A percentile compares a stretch with the other conserved stretches of the same genome.
phyloP scores from a whole-genome alignment of 2,888 invertebrate species.

The Chironomus tentans region DNA sequence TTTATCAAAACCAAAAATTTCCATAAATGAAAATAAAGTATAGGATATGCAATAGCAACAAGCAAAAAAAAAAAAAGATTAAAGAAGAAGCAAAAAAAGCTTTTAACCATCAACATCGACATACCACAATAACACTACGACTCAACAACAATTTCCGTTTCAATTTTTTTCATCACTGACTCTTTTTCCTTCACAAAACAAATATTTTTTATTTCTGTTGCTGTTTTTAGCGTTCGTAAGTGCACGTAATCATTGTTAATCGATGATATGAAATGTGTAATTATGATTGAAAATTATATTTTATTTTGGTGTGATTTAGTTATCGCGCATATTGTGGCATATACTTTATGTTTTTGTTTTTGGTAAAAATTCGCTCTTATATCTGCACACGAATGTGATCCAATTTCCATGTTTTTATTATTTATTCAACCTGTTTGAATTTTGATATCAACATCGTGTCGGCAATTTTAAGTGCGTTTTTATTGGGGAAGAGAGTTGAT shows the following conservation, averaged over 20 bases:
- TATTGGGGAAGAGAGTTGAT: too few relatives aligned
- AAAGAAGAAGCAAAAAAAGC: neutral
- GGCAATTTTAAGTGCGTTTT: neutral
- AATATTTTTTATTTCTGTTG: neutral
- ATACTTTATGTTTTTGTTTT: too few relatives aligned
- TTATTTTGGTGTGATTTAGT: too few relatives aligned
- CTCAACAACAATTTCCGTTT: conserved; percentile 15
- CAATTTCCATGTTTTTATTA: conserved; percentile 1
- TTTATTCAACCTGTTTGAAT: neutral
- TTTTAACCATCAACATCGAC: conserved; percentile 5
- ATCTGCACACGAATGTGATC: conserved; percentile 1
- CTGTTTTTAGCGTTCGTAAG: conserved; percentile 8
- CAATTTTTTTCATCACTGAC: neutral
- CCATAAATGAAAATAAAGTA: neutral
- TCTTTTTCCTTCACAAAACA: neutral
- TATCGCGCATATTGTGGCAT: too few relatives aligned
- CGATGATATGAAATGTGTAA: conserved; percentile 11
- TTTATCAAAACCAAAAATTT: too few relatives aligned
- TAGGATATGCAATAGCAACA: conserved; percentile 3
- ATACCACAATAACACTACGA: neutral
- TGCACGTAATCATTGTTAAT: neutral
- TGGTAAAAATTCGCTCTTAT: neutral
- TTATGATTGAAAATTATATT: conserved; percentile 1
- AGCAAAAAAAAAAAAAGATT: neutral
- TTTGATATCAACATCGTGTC: neutral